A percentile compares a stretch with the other conserved stretches of the same genome.
Conservation (phyloP, 2,888 invertebrate genomes). For the Lordiphosa andalusiaca region DNA sequence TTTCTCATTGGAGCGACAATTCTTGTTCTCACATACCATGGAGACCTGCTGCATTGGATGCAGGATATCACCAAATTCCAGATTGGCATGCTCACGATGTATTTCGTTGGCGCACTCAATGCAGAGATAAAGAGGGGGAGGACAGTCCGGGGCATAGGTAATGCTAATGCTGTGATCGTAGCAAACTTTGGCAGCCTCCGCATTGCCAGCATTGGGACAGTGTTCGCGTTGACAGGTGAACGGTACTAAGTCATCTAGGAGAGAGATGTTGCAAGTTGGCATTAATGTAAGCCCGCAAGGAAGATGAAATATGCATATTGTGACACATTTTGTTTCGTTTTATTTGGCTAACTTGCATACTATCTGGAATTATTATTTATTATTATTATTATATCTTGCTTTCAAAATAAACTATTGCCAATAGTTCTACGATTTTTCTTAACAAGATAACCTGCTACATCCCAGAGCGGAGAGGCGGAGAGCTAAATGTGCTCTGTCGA, state of each 20-base stretch:
- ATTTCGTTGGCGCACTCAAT: slow-evolving; percentile 97
- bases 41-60: slow-evolving; percentile 97
- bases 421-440: no score
- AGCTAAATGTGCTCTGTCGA: no score
- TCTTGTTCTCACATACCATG: slow-evolving; percentile 98
- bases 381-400: no score
- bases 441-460: no score
- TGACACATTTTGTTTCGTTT: no score
- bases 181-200: slow-evolving; percentile 95
- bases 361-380: no score
- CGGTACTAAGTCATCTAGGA: slow-evolving; percentile 86
- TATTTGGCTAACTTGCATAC: no score
- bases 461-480: no score
- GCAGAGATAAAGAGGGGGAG: slow-evolving; percentile 97
- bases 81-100: slow-evolving; percentile 91
- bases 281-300: background rate
- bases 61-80: slow-evolving; percentile 91
- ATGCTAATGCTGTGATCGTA: slow-evolving; percentile 95
- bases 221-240: slow-evolving; percentile 94
- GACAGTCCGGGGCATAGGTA: slow-evolving; percentile 90
- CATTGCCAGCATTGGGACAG: slow-evolving; percentile 92
- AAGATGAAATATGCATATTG: no score
- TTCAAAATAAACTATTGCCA: no score
- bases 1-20: slow-evolving; percentile 94
- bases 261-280: background rate